Evolutionary conservation across 53 echinoderm and acorn worm genomes (phyloP).

Genomic region (Hippasteria phrygiana): DNA sequence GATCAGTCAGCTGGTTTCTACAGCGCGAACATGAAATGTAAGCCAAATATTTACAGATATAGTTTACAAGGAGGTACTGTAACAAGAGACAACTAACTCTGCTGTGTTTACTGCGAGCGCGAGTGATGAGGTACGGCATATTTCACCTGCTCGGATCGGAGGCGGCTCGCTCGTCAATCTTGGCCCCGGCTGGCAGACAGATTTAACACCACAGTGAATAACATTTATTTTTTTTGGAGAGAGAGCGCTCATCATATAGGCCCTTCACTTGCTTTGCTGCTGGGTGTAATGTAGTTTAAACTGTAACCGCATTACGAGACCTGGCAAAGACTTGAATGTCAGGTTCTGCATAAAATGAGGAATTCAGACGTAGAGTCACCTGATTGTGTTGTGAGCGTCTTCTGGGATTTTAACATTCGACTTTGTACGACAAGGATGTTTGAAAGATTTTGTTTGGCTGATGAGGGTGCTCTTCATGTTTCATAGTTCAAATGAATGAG

Average conservation of each 20-base stretch:
- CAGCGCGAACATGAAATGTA: too few relatives aligned
- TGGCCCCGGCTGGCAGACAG: constrained; percentile 29
- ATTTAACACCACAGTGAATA: constrained; percentile 39
- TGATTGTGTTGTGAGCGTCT: neutral
- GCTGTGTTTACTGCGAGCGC: neutral
- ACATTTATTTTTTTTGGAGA: constrained; percentile 13
- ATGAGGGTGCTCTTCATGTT: too few relatives aligned
- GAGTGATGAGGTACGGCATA: neutral
- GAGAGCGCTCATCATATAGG: neutral
- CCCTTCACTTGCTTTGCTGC: neutral
- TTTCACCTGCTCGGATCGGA: constrained; percentile 14
- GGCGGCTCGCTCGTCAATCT: neutral
- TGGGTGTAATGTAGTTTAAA: constrained; percentile 14
- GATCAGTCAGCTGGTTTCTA: too few relatives aligned
- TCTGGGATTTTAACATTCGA: too few relatives aligned
- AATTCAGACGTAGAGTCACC: neutral
- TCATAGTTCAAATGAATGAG: too few relatives aligned
- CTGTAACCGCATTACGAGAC: constrained; percentile 11
- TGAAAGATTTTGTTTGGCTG: too few relatives aligned
- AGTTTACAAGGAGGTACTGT: too few relatives aligned
- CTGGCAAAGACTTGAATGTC: constrained; percentile 16
- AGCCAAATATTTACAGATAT: too few relatives aligned
- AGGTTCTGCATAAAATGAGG: neutral
- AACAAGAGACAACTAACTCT: too few relatives aligned
- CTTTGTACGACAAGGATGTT: too few relatives aligned